These are phyloP conservation scores for Phrynocephalus guinanensis DNA, from an alignment of 2,797 vertebrate genomes.

Conservation along the genomic window DNA sequence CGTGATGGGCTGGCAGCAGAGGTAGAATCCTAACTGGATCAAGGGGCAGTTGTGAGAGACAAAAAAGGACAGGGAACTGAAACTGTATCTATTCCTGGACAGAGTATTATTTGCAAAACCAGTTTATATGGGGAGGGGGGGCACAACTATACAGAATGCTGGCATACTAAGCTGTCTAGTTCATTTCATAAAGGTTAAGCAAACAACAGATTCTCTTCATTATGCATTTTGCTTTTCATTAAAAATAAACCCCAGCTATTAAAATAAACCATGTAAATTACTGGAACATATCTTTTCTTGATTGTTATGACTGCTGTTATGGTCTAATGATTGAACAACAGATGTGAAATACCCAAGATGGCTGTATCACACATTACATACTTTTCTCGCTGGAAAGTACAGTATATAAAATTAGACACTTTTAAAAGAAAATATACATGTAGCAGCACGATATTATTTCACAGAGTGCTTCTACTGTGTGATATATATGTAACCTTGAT, in stretches of 20 bases:
- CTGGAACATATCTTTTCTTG: not conserved
- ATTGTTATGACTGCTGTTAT: not conserved
- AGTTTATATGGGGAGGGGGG: too few relatives aligned
- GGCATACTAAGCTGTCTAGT: not conserved
- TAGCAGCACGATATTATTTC: not conserved
- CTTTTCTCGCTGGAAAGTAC: not conserved
- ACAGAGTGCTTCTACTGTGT: not conserved
- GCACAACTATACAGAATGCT: not conserved
- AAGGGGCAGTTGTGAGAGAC: not conserved
- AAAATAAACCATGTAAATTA: not conserved
- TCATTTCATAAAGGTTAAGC: not conserved
- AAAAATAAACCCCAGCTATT: not conserved
- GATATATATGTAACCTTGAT: not conserved
- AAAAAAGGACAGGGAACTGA: not conserved
- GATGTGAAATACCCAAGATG: not conserved
- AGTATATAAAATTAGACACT: not conserved
- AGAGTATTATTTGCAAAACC: too few relatives aligned
- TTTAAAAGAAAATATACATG: not conserved
- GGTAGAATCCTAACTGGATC: not conserved
- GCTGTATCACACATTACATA: not conserved
- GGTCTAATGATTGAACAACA: not conserved
- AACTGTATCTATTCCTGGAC: not conserved
- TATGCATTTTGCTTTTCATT: not conserved
- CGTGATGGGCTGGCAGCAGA: not conserved
- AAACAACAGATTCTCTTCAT: not conserved